Evolutionary conservation across 2,888 invertebrate species (phyloP).

Genomic region (Vandiemenella viatica): DNA sequence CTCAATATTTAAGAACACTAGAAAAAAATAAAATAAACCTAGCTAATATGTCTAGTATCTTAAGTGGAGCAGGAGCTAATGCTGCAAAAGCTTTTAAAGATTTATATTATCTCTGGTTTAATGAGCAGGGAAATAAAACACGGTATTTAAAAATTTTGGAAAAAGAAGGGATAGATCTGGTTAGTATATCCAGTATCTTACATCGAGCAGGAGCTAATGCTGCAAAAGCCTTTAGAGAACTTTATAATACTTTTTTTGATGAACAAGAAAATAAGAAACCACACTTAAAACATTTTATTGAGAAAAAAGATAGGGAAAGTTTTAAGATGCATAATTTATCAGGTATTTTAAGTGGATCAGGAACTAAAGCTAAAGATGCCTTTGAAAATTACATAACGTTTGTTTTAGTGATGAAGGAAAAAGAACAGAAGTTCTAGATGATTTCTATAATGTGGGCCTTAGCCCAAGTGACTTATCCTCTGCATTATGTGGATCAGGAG

Average conservation of each 20-base stretch:
- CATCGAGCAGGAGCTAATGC: neutral
- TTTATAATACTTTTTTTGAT: neutral
- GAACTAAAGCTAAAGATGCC: neutral
- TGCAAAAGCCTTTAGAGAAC: neutral
- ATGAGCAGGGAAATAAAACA: neutral
- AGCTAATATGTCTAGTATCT: neutral
- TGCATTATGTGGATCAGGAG: neutral
- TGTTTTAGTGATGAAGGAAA: neutral
- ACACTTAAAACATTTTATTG: neutral
- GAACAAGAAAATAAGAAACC: neutral
- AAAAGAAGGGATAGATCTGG: neutral
- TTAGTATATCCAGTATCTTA: neutral
- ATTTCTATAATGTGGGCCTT: neutral
- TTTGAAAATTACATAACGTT: neutral
- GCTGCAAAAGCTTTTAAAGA: slow-evolving; percentile 1
- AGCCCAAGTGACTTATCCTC: neutral
- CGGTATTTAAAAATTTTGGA: neutral
- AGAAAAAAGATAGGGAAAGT: neutral
- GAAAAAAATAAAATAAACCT: neutral
- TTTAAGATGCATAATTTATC: neutral
- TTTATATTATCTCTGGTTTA: neutral
- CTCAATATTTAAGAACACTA: neutral
- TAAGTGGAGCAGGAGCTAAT: neutral
- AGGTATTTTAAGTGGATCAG: neutral
- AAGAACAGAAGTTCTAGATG: neutral